phyloP scores from a whole-genome alignment of 2,113 vertebrate genomes.

The cat (Felis catus) region F.catus_Fca126_mat1.0 CM031411.1:2289001-2289500 shows the following conservation, averaged over 20 bases:
- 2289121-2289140: no score
- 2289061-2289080: no score
- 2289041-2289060: no score
- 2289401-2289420: no score
- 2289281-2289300: background rate
- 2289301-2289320: background rate
- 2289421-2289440: background rate
- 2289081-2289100: no score
- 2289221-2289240: background rate
- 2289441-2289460: background rate
- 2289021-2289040: no score
- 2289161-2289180: background rate
- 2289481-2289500: rapidly evolving
- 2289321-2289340: background rate
- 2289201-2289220: background rate
- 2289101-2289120: no score
- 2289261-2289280: background rate
- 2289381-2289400: background rate
- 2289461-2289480: no score
- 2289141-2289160: no score
- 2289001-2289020: no score
- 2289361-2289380: background rate
- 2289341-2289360: background rate
- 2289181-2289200: background rate
- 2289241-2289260: background rate